Base-by-base conservation (phyloP, 1,140 invertebrate genomes). In the Chymomyza costata region DNA sequence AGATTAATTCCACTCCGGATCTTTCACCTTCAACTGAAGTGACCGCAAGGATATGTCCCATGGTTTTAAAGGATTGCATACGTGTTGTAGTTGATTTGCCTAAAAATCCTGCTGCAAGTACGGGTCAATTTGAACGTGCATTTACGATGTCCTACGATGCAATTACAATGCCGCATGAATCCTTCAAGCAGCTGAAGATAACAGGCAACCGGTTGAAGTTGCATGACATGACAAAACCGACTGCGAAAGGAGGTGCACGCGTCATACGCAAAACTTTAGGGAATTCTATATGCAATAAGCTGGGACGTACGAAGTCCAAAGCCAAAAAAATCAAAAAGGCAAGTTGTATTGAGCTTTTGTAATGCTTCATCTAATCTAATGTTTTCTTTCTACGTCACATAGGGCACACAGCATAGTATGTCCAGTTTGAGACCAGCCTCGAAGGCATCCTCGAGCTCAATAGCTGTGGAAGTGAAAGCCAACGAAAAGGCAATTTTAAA, bases 1-100 rank as follows among this genome's bases (percentile, higher is more conserved):
- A 98, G 87, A 97, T 97, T 53, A 97, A 97, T 86, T 94, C 93
- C 0, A 93, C 93, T 82, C 95, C 95, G 0, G 94, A 94, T 66
- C 91, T 97, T 86, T 90, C 93, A 54, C 88, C 90, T 0, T 95
- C 92, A 19, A 96, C 95, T 0, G 89, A 90, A 51, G 90, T 97
- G 6, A 97, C 95, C 0, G 90, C 92, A 8, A 88, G 91, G 56
- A 90, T 97, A 65, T 97, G 95, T 82, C 89, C 92, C 2, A 88
- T 90, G 66, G 93, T 94, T 17, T 84, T 97, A 0, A 92, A 95
- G 64, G 95, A 97, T 86, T 90, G 95, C 6, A 90, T 97, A 35
- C 97, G 96, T 92, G 94, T 91, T 55, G 87, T 90, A 16, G 87
- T 91, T 21, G 90, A 91, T 66, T 64, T 87, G 65, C 82, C 86